These are phyloP conservation scores for Ischnura elegans DNA, from an alignment of 2,888 invertebrate species.

Conservation along the genomic window DNA sequence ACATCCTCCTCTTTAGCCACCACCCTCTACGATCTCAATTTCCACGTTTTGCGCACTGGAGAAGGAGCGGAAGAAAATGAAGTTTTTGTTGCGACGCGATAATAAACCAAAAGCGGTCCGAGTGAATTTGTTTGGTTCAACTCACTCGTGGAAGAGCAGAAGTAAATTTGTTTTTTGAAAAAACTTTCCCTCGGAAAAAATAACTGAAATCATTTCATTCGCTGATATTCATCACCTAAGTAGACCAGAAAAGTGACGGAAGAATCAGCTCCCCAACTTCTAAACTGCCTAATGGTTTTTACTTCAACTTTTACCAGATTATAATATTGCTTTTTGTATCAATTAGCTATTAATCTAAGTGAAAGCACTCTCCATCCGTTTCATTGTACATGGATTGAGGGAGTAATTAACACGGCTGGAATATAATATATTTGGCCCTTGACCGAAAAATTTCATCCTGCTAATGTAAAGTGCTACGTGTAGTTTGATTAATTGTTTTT, in stretches of 20 bases:
- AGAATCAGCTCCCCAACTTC: not conserved
- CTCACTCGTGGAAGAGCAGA: not conserved
- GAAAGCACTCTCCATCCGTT: no score
- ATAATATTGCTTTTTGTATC: not conserved
- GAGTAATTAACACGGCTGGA: no score
- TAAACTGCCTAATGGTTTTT: not conserved
- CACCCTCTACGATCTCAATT: conserved; percentile 4
- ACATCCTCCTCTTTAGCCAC: not conserved
- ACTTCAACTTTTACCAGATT: not conserved
- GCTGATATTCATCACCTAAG: not conserved
- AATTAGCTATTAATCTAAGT: no score
- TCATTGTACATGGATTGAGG: no score
- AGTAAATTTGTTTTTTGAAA: not conserved
- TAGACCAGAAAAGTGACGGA: not conserved
- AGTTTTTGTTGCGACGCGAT: conserved; percentile 41
- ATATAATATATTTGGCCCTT: no score
- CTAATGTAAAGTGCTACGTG: no score
- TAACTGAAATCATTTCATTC: not conserved
- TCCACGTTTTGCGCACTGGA: not conserved
- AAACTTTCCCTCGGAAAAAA: not conserved
- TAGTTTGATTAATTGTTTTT: no score
- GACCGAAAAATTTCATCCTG: no score
- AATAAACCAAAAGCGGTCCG: conserved; percentile 48
- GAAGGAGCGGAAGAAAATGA: conserved; percentile 9
- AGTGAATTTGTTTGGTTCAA: not conserved